Evolutionary conservation across 2,888 invertebrate genomes (phyloP).

Genomic region (Pachliopta kotzebuea): DNA sequence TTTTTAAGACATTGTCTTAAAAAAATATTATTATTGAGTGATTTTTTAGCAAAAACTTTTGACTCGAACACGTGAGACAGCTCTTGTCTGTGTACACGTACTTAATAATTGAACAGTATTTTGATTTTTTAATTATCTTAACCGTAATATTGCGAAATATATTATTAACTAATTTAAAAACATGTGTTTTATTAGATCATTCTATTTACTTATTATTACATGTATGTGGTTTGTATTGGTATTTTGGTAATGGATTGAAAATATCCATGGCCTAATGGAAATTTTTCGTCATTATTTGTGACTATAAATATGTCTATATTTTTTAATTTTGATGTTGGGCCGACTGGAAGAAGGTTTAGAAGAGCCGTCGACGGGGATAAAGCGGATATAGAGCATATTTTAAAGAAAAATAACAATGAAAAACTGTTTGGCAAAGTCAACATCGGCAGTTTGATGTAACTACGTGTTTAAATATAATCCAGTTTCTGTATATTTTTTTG

Average conservation of each 20-base stretch:
- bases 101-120: slow-evolving; percentile 27
- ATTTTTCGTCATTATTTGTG: not conserved
- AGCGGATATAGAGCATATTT: slow-evolving; percentile 51
- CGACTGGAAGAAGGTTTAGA: slow-evolving; percentile 55
- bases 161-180: not conserved
- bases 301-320: slow-evolving; percentile 60
- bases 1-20: not conserved
- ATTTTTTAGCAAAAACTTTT: not conserved
- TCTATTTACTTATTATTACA: not conserved
- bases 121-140: not conserved
- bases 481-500: too few relatives aligned
- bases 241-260: too few relatives aligned
- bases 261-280: not conserved
- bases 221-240: not conserved
- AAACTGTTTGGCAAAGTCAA: slow-evolving; percentile 51
- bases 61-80: slow-evolving; percentile 12
- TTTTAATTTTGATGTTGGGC: slow-evolving; percentile 61
- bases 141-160: not conserved
- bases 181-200: not conserved
- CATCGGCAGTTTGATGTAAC: slow-evolving; percentile 65
- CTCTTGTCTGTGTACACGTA: slow-evolving; percentile 15
- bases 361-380: slow-evolving; percentile 64
- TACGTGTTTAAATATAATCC: slow-evolving; percentile 7
- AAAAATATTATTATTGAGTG: slow-evolving; percentile 2
- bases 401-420: slow-evolving; percentile 42